Conservation (phyloP, 2,113 vertebrate genomes). For the Apteryx owenii region DNA sequence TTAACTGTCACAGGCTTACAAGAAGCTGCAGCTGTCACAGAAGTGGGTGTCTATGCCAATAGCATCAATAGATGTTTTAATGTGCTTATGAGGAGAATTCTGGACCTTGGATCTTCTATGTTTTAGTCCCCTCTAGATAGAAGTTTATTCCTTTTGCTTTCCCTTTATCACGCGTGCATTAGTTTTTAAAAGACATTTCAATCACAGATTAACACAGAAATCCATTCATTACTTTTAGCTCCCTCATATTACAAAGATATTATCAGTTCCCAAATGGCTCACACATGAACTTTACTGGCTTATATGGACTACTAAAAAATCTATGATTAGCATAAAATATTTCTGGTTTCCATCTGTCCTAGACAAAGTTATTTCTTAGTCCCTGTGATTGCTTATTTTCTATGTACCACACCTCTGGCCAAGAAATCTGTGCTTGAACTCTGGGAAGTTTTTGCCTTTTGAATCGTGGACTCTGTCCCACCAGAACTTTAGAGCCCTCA, state of each 20-base stretch:
- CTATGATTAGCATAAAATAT: neutral
- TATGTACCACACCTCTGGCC: neutral
- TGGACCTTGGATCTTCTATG: neutral
- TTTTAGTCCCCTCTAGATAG: neutral
- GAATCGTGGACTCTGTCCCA: neutral
- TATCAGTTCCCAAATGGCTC: neutral
- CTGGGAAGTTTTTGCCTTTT: neutral
- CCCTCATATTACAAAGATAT: neutral
- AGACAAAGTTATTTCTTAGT: neutral
- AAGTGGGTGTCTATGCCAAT: neutral
- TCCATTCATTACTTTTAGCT: neutral
- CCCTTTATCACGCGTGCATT: neutral
- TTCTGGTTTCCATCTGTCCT: neutral
- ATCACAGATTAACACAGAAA: neutral
- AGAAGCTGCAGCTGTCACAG: neutral
- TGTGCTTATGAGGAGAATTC: neutral
- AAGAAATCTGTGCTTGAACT: neutral
- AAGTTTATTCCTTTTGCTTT: neutral
- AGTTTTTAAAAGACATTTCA: neutral
- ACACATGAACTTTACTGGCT: neutral
- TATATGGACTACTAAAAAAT: neutral
- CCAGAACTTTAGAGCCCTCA: neutral
- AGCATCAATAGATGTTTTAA: neutral
- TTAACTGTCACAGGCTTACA: neutral
- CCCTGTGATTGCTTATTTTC: neutral